Evolutionary conservation across 2,888 invertebrate species (phyloP), one percentile per base, ranked within the genome.

Genomic region (Conistra vaccinii): DNA sequence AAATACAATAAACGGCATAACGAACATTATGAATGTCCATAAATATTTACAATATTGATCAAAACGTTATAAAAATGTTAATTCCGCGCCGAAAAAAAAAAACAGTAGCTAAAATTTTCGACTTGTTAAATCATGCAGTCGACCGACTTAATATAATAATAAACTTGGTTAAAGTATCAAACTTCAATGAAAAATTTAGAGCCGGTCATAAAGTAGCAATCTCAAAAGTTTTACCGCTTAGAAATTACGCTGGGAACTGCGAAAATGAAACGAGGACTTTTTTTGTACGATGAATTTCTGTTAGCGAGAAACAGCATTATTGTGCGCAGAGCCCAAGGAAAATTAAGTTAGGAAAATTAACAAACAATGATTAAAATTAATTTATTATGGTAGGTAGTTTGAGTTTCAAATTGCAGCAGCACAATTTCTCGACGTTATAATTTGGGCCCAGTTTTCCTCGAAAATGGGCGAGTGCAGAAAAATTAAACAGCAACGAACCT

Each of bases 121-220:
- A 77, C 75, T 85, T 85, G 82, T 81, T 84, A 83, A 87, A 85
- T 84, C 84, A 88, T 86, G 80, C 78, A 81, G 81, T 81, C 77
- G 70, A 75, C 68, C 67, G 70, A 84, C 80, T 86, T 85, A 83
- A 85, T 85, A 81, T 80, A 88, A 88, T 88, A 88, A 89, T 87
- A 85, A 84, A 85, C 77, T 87, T 81, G 70, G 81, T 85, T 81
- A 87, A 88, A 88, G 88, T 87, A 87, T 87, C 84, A 88, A 88
- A 88, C 87, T 89, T 88, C 88, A 88, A 87, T 88, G 87, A 88
- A 88, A 88, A 88, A 88, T 89, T 88, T 87, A 88, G 82, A 81
- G 75, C 73, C 70, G 76, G 81, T 83, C 88, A 88, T 85, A 88
- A 88, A 87, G 84, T 86, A 73, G 79, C 84, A 84, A 87, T 88